Percentiles rank a stretch among this genome's conserved stretches.
These are phyloP conservation scores for Melanotaenia boesemani DNA, from an alignment of 2,797 vertebrate genomes.

Conservation along the genomic window DNA sequence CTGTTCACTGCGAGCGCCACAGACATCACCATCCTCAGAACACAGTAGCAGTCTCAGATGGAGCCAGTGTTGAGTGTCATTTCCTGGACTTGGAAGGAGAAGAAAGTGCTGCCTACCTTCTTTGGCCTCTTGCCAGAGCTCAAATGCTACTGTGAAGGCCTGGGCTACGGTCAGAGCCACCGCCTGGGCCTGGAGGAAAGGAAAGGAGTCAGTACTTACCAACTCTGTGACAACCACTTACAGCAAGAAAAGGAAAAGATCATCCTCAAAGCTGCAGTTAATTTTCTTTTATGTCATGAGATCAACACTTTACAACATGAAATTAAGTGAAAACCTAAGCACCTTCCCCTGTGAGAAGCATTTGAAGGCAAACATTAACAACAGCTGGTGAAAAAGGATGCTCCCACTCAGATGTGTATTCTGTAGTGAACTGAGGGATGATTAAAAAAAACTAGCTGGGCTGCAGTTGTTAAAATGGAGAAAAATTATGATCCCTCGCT, in stretches of 20 bases:
- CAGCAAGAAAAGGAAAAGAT: background rate
- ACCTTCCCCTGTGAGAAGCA: background rate
- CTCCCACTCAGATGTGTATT: too few species aligned
- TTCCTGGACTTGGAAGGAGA: slow-evolving; percentile 9
- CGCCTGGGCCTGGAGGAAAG: slow-evolving; percentile 88
- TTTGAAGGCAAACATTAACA: background rate
- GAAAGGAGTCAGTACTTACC: background rate
- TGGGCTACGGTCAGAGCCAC: slow-evolving; percentile 96
- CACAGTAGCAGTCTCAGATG: background rate
- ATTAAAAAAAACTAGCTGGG: too few species aligned
- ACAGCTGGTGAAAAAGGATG: background rate
- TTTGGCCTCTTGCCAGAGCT: slow-evolving; percentile 93
- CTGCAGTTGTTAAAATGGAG: too few species aligned
- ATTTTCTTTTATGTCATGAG: background rate
- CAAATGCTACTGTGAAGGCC: slow-evolving; percentile 94
- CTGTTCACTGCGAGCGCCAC: background rate
- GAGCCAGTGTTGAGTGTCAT: slow-evolving; percentile 20
- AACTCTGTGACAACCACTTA: background rate
- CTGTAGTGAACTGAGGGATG: too few species aligned
- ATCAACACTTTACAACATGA: background rate
- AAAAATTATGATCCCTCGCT: too few species aligned
- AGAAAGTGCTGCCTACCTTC: slow-evolving; percentile 84
- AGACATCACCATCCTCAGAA: slow-evolving; percentile 9
- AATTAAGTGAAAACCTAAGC: too few species aligned
- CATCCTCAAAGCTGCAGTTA: background rate